A percentile compares a stretch with the other conserved stretches of the same genome.
These are phyloP conservation scores for Eulemur albifrons DNA, from an alignment of 2,797 vertebrate species.

Conservation along the genomic window DNA sequence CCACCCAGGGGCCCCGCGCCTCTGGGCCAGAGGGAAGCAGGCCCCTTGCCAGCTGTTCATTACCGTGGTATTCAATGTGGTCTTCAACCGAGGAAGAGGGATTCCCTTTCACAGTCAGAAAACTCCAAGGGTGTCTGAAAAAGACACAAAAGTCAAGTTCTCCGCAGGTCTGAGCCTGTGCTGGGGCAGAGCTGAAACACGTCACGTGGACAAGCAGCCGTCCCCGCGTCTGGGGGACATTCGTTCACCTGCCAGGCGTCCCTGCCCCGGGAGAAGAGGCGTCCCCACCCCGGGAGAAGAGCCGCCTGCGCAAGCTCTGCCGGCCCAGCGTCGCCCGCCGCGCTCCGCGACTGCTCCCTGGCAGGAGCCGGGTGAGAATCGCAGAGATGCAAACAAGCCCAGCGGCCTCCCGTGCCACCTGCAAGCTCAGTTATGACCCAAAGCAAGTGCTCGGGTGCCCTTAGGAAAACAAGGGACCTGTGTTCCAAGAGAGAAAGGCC, in stretches of 20 bases:
- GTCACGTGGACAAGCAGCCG: accelerated
- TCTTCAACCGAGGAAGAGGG: slow-evolving; percentile 91
- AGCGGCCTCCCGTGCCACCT: background rate
- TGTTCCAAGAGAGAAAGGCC: accelerated
- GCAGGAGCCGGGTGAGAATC: background rate
- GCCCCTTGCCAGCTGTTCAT: background rate
- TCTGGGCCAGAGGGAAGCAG: background rate
- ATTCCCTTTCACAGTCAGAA: slow-evolving; percentile 93
- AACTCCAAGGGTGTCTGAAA: slow-evolving; percentile 95
- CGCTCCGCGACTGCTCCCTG: background rate
- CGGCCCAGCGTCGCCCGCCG: background rate
- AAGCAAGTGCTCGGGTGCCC: background rate
- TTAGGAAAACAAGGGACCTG: background rate
- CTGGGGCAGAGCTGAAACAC: background rate
- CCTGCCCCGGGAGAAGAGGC: background rate
- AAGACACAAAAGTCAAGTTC: slow-evolving; percentile 56
- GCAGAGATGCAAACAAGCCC: background rate
- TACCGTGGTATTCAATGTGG: slow-evolving; percentile 94
- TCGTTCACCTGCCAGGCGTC: background rate
- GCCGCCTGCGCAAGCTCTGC: background rate
- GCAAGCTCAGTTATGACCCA: background rate
- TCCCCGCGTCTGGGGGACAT: too few relatives aligned
- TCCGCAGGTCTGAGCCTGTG: accelerated
- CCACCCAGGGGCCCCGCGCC: background rate
- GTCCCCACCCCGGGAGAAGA: background rate